A percentile compares a stretch with the other conserved stretches of the same genome.
Conservation (phyloP, 2,797 vertebrate genomes). For the Bradypodion ventrale region DNA sequence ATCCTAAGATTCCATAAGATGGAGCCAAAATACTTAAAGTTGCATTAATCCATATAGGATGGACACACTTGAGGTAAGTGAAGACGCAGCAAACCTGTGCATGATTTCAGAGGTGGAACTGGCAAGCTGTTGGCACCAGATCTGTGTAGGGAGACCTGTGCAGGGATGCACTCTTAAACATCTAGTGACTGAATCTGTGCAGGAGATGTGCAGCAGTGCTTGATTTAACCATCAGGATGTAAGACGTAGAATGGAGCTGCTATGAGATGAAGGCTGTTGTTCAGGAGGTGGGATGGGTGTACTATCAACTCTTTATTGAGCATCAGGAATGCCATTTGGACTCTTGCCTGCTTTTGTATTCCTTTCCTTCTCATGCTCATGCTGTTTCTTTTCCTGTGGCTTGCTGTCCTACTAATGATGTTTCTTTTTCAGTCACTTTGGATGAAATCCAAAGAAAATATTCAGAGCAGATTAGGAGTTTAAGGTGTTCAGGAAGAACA, state of each 20-base stretch:
- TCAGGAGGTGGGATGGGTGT: neutral
- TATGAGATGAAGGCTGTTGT: neutral
- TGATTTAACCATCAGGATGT: neutral
- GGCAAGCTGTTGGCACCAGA: neutral
- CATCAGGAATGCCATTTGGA: neutral
- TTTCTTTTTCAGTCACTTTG: neutral
- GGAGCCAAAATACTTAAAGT: no score
- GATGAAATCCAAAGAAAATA: neutral
- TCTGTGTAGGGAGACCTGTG: neutral
- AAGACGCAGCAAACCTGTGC: neutral
- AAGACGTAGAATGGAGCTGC: neutral
- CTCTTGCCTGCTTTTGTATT: neutral
- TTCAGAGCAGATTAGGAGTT: neutral
- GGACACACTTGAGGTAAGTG: neutral
- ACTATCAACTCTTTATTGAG: neutral
- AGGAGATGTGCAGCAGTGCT: neutral
- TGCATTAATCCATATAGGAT: neutral
- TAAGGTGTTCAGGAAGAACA: neutral
- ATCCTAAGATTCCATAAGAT: no score
- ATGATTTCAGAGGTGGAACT: neutral
- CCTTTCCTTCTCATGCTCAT: neutral
- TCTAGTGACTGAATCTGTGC: neutral
- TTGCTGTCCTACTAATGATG: neutral
- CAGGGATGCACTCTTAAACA: neutral
- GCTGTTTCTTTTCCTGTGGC: neutral